Evolutionary conservation across 1,140 invertebrate species (phyloP).

Genomic region (Sinonovacula constricta): DNA sequence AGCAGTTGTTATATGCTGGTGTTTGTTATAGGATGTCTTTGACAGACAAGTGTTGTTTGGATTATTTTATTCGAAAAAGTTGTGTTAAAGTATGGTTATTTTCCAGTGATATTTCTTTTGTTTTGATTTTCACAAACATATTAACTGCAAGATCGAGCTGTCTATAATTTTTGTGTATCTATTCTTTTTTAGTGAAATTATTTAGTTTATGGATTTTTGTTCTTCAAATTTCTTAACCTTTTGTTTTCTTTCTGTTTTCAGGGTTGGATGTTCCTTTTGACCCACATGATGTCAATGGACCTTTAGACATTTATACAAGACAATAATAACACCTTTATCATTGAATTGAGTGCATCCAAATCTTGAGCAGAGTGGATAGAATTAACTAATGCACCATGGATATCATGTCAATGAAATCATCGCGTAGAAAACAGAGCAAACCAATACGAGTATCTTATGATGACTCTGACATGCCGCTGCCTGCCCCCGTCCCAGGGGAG

Average conservation of each 20-base stretch:
- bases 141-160: too few species aligned
- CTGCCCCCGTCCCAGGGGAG: constrained; percentile 21
- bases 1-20: too few species aligned
- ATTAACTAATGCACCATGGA: constrained; percentile 58
- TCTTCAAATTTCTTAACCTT: too few species aligned
- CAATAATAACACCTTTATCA: background rate
- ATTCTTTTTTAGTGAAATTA: too few species aligned
- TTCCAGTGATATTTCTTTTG: too few species aligned
- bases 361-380: too few species aligned
- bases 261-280: too few species aligned
- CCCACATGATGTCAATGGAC: background rate
- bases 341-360: background rate
- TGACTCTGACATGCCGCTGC: constrained; percentile 50
- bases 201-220: too few species aligned
- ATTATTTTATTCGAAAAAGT: background rate
- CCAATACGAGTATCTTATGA: constrained; percentile 74
- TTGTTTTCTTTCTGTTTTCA: constrained; percentile 7
- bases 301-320: too few species aligned
- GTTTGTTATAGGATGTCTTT: background rate
- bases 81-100: background rate
- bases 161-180: too few species aligned
- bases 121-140: too few species aligned
- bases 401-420: constrained; percentile 71
- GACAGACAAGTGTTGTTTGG: background rate
- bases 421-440: constrained; percentile 77